Evolutionary conservation across 2,113 vertebrate species (phyloP).

Genomic region (Cairina moschata): DNA sequence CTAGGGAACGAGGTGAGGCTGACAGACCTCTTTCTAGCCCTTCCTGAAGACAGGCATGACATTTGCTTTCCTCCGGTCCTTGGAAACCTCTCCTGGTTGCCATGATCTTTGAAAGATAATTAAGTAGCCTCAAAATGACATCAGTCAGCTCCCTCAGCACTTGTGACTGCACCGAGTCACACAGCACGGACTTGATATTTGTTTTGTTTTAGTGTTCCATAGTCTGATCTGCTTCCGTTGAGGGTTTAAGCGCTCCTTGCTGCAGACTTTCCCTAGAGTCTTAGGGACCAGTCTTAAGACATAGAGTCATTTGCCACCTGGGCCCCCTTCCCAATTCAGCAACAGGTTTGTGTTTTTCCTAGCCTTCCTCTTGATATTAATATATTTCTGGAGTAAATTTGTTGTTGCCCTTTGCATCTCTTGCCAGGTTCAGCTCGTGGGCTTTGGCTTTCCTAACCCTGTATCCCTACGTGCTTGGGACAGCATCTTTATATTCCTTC

Average conservation of each 20-base stretch:
- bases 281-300: neutral
- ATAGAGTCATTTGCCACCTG: neutral
- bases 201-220: neutral
- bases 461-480: neutral
- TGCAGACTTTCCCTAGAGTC: neutral
- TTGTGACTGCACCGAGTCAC: neutral
- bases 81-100: neutral
- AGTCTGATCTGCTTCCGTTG: neutral
- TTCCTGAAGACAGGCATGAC: neutral
- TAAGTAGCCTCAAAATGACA: neutral
- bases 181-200: neutral
- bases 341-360: rapidly evolving
- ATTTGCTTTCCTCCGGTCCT: neutral
- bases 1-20: neutral
- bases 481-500: neutral
- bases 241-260: neutral
- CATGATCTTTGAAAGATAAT: neutral
- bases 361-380: neutral
- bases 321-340: neutral
- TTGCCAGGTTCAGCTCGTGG: neutral
- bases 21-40: neutral
- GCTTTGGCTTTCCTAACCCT: neutral
- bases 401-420: neutral
- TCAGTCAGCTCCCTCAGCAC: neutral
- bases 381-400: neutral